These are phyloP conservation scores for Timema podura DNA, from an alignment of 2,888 invertebrate genomes.

Conservation along the genomic window DNA sequence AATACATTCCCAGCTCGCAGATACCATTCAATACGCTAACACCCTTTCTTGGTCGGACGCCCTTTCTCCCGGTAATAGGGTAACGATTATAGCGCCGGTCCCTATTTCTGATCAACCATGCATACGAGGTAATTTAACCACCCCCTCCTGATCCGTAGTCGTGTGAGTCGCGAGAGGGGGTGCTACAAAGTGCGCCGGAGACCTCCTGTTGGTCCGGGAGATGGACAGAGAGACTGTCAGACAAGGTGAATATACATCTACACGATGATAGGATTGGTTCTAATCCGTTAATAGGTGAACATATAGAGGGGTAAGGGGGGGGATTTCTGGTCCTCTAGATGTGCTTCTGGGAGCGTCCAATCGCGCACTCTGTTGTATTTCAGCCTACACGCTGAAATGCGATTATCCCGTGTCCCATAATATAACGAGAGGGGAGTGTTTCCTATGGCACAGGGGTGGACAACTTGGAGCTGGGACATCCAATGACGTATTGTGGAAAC, in stretches of 20 bases:
- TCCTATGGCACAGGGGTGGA: not conserved
- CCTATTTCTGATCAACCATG: slow-evolving; percentile 7
- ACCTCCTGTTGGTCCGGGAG: too few relatives aligned
- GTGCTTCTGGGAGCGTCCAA: slow-evolving; percentile 18
- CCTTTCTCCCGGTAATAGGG: too few relatives aligned
- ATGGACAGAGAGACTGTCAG: too few relatives aligned
- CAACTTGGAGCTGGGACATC: too few relatives aligned
- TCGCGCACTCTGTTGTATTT: slow-evolving; percentile 18
- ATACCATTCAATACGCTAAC: too few relatives aligned
- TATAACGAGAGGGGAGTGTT: not conserved
- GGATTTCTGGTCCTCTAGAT: not conserved
- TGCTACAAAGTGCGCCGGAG: too few relatives aligned
- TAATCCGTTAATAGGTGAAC: slow-evolving; percentile 27
- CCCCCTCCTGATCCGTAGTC: not conserved
- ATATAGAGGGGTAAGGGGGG: not conserved
- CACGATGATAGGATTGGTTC: slow-evolving; percentile 24
- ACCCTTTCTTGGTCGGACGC: too few relatives aligned
- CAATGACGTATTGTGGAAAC: too few relatives aligned
- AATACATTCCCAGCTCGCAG: too few relatives aligned
- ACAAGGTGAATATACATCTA: too few relatives aligned
- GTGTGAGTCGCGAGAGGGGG: too few relatives aligned
- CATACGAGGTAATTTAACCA: slow-evolving; percentile 12
- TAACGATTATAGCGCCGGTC: too few relatives aligned
- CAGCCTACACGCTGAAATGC: slow-evolving; percentile 22
- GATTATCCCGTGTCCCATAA: slow-evolving; percentile 18